phyloP scores from a whole-genome alignment of 2,797 vertebrate species.

The Hyperoplus immaculatus region DNA sequence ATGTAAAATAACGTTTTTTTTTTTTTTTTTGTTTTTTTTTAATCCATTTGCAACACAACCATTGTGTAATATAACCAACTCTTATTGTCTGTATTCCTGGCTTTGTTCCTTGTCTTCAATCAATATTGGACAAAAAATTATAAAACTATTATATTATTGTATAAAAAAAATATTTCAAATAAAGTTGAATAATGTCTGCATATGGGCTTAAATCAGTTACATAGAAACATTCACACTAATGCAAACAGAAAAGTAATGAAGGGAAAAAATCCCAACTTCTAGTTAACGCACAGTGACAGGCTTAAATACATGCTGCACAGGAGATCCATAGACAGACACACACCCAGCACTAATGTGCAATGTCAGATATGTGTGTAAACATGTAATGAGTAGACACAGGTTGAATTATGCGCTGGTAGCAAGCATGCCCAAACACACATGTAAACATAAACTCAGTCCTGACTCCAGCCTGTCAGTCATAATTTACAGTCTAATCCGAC shows the following conservation, averaged over 20 bases:
- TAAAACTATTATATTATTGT: no score
- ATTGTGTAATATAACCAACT: no score
- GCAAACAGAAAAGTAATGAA: neutral
- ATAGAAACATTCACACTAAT: neutral
- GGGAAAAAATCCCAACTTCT: neutral
- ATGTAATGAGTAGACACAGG: neutral
- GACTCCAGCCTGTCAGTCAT: constrained; percentile 31
- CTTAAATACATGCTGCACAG: neutral
- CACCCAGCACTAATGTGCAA: constrained; percentile 8
- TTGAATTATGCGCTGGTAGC: constrained; percentile 15
- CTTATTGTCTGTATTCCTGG: no score
- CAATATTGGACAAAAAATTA: no score
- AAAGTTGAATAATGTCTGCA: no score
- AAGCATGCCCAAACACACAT: constrained; percentile 11
- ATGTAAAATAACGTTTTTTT: no score
- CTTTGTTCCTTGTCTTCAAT: no score
- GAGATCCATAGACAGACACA: neutral
- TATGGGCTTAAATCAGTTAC: no score
- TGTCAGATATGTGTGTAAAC: constrained; percentile 23
- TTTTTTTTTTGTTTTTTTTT: no score
- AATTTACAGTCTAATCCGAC: constrained; percentile 24
- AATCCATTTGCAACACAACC: no score
- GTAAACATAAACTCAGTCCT: constrained; percentile 8
- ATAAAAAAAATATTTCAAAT: no score
- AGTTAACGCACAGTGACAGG: constrained; percentile 13